Conservation (phyloP, 2,888 invertebrate genomes). For the Nycteola revayana region DNA sequence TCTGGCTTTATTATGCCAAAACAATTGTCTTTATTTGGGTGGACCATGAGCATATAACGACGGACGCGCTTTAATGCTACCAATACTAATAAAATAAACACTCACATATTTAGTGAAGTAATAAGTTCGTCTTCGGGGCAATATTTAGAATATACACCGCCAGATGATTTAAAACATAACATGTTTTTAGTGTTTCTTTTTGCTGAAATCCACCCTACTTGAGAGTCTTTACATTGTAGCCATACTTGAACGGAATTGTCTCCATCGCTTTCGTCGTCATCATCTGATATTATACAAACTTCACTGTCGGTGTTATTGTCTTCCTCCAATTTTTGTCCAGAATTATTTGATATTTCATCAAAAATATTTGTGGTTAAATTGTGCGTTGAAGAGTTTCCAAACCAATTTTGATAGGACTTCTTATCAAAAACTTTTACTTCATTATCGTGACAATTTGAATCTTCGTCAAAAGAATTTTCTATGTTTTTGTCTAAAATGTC, state of each 20-base stretch:
- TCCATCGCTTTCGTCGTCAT: slow-evolving; percentile 17
- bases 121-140: slow-evolving; percentile 49
- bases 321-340: too few relatives aligned
- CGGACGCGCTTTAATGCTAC: background rate
- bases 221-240: slow-evolving; percentile 53
- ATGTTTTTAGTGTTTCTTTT: slow-evolving; percentile 35
- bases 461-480: background rate
- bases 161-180: slow-evolving; percentile 64
- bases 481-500: background rate
- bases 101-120: slow-evolving; percentile 60
- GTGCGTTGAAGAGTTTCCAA: background rate
- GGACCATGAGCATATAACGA: too few relatives aligned
- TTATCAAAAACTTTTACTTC: too few relatives aligned
- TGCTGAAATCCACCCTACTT: slow-evolving; percentile 58
- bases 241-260: slow-evolving; percentile 36
- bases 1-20: too few relatives aligned
- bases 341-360: background rate
- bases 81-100: slow-evolving; percentile 22
- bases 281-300: slow-evolving; percentile 43
- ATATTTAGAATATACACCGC: slow-evolving; percentile 55
- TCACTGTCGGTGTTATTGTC: too few relatives aligned
- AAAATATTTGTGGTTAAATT: background rate
- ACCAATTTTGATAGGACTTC: too few relatives aligned
- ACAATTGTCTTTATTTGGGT: too few relatives aligned
- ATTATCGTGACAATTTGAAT: too few relatives aligned